These are phyloP conservation scores for Murina feae DNA, from an alignment of 2,113 vertebrate genomes.

Conservation along the genomic window DNA sequence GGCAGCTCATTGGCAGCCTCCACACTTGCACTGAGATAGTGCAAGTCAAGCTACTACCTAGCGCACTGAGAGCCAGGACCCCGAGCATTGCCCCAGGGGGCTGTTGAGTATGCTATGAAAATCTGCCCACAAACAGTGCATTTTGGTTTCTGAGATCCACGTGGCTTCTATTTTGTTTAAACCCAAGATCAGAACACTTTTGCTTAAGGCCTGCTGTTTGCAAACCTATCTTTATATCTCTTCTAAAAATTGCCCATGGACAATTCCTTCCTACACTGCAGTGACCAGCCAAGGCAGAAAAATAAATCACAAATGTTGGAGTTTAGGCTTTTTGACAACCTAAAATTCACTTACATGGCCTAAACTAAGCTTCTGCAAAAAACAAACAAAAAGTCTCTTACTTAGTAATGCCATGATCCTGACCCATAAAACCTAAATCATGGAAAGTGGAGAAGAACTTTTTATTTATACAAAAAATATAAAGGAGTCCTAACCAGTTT, in stretches of 20 bases:
- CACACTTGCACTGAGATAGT: neutral
- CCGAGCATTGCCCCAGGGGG: too few species aligned
- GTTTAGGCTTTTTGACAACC: neutral
- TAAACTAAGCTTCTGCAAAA: neutral
- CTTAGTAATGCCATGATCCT: neutral
- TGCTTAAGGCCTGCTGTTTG: neutral
- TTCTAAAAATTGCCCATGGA: neutral
- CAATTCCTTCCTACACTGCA: neutral
- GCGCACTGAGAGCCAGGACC: neutral
- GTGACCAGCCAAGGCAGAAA: neutral
- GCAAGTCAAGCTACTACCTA: accelerated
- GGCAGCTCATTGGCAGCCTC: too few species aligned
- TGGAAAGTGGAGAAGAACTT: neutral
- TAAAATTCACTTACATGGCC: neutral
- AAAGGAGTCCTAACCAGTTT: too few species aligned
- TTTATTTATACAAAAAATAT: neutral
- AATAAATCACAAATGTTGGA: neutral
- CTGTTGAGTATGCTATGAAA: neutral
- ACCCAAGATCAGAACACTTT: neutral
- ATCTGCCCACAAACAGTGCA: neutral
- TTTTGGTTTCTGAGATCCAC: neutral
- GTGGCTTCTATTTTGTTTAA: neutral
- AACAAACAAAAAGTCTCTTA: neutral
- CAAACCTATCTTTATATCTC: neutral
- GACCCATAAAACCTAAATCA: neutral